Percentiles rank a stretch among this genome's conserved stretches.
These are phyloP conservation scores for Gallinago stenura DNA, from an alignment of 2,797 vertebrate species.

Conservation along the genomic window DNA sequence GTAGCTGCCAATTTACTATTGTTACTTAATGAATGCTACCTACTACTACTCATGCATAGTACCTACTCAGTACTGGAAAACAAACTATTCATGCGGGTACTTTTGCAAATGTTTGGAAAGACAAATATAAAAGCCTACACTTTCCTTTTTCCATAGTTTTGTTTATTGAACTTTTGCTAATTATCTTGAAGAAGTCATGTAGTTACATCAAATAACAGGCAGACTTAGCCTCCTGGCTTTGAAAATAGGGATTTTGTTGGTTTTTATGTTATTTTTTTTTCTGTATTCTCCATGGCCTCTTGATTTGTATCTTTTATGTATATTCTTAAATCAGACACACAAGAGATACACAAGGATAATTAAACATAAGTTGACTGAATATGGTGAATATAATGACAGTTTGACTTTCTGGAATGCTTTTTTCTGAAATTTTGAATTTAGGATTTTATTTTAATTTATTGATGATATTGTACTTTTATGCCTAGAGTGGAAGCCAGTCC, in stretches of 20 bases:
- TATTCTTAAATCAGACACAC: background rate
- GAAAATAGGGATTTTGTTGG: background rate
- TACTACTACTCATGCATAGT: background rate
- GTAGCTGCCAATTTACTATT: background rate
- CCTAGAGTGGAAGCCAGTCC: constrained; percentile 87
- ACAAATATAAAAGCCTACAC: background rate
- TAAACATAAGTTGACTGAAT: background rate
- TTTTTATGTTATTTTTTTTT: background rate
- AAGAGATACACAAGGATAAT: background rate
- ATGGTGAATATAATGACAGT: background rate
- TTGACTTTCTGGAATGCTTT: background rate
- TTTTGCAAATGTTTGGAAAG: background rate
- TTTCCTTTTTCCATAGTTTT: background rate
- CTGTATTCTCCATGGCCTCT: background rate
- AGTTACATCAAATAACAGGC: background rate
- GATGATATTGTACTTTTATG: constrained; percentile 33
- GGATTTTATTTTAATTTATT: constrained; percentile 7
- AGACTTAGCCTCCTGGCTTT: background rate
- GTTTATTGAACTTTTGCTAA: background rate
- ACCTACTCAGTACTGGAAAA: background rate
- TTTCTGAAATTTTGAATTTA: background rate
- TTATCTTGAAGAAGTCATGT: background rate
- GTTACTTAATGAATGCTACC: background rate
- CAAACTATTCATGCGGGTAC: background rate
- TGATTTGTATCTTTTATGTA: background rate